Evolutionary conservation across 2,113 vertebrate species (phyloP).

Genomic region (Serinus canaria): DNA sequence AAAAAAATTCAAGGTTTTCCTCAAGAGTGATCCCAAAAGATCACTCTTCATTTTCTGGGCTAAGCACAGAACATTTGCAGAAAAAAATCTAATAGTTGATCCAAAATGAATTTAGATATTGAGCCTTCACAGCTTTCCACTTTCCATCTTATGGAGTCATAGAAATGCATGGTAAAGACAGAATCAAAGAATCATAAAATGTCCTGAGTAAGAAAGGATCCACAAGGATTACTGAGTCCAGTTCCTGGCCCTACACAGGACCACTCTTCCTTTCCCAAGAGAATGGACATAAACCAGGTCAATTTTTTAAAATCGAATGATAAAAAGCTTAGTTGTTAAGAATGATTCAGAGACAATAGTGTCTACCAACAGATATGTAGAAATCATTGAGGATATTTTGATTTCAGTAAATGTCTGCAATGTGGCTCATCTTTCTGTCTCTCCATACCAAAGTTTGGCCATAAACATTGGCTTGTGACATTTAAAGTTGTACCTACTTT

Average conservation of each 20-base stretch:
- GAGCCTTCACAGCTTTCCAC: background rate
- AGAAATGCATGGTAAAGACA: background rate
- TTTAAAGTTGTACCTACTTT: background rate
- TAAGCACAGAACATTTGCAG: background rate
- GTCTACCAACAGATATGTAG: background rate
- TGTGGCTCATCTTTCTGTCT: background rate
- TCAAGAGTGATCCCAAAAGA: background rate
- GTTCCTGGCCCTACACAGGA: background rate
- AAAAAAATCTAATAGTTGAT: background rate
- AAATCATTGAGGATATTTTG: background rate
- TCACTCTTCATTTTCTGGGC: background rate
- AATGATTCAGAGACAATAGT: background rate
- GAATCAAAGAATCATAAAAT: background rate
- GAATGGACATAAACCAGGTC: background rate
- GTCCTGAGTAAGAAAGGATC: background rate
- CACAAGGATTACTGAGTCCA: too few relatives aligned
- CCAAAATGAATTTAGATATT: background rate
- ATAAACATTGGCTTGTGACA: rapidly evolving
- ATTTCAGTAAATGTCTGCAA: background rate
- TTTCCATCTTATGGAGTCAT: background rate
- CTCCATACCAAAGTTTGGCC: background rate
- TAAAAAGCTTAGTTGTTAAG: background rate
- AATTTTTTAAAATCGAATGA: background rate
- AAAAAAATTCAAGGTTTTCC: background rate
- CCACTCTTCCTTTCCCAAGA: background rate